Percentiles rank a stretch among this genome's conserved stretches.
Evolutionary conservation across 2,888 invertebrate species (phyloP).

Genomic region (Cantharis rustica): DNA sequence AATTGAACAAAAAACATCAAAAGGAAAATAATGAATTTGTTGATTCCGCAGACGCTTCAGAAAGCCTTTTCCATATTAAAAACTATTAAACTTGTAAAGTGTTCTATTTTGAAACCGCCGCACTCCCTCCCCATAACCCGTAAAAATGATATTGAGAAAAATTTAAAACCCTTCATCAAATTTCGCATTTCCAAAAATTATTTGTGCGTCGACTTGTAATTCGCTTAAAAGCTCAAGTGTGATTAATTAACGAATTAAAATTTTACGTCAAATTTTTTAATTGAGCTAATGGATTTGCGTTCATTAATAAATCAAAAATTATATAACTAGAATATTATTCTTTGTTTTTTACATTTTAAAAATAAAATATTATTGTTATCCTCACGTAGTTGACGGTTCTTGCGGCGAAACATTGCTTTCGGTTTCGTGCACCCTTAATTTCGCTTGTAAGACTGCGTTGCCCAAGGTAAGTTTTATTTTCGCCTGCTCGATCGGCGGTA

Average conservation of each 20-base stretch:
- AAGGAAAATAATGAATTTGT: not conserved
- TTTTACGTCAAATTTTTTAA: not conserved
- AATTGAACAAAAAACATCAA: not conserved
- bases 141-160: not conserved
- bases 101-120: not conserved
- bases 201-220: not conserved
- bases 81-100: too few relatives aligned
- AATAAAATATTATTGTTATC: not conserved
- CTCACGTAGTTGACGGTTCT: not conserved
- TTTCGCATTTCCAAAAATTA: not conserved
- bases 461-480: not conserved
- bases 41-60: not conserved
- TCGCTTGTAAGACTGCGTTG: not conserved
- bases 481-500: not conserved
- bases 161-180: not conserved
- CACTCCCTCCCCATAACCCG: not conserved
- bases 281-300: not conserved
- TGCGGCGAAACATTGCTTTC: not conserved
- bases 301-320: not conserved
- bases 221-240: not conserved
- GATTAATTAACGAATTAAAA: not conserved
- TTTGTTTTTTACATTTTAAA: not conserved
- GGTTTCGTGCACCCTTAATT: not conserved
- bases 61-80: too few relatives aligned
- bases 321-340: not conserved